phyloP scores from a whole-genome alignment of 2,113 vertebrate species.

The Halcyon malimbica region DNA sequence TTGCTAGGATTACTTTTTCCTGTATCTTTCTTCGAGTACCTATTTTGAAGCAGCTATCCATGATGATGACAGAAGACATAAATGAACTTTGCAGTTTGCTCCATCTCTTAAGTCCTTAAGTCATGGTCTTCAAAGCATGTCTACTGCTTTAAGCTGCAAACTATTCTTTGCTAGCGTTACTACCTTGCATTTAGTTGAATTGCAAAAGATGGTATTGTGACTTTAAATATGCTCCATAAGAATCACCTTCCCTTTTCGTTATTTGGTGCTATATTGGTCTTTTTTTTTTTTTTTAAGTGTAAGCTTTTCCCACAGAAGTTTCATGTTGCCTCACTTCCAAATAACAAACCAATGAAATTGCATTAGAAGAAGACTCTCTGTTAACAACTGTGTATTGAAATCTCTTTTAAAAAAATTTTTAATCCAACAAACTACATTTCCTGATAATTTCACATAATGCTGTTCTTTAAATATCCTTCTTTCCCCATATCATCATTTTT shows the following conservation, averaged over 20 bases:
- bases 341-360: background rate
- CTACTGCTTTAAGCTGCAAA: background rate
- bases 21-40: background rate
- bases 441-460: background rate
- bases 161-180: background rate
- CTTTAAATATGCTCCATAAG: background rate
- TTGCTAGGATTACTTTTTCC: background rate
- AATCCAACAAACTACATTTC: background rate
- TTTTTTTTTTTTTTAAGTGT: background rate
- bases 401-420: background rate
- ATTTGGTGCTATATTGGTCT: background rate
- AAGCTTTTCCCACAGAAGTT: background rate
- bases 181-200: background rate
- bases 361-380: background rate
- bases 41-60: background rate
- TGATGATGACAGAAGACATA: background rate
- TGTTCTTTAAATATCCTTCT: background rate
- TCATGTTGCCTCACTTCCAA: background rate
- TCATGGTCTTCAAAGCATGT: background rate
- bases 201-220: background rate
- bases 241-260: background rate
- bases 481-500: background rate
- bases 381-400: background rate
- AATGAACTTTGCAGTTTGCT: background rate
- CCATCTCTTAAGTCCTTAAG: background rate